Evolutionary conservation across 1,140 invertebrate genomes (phyloP), one percentile per base, ranked within the genome.

Genomic region (Ceratoteleas bidentatus): DNA sequence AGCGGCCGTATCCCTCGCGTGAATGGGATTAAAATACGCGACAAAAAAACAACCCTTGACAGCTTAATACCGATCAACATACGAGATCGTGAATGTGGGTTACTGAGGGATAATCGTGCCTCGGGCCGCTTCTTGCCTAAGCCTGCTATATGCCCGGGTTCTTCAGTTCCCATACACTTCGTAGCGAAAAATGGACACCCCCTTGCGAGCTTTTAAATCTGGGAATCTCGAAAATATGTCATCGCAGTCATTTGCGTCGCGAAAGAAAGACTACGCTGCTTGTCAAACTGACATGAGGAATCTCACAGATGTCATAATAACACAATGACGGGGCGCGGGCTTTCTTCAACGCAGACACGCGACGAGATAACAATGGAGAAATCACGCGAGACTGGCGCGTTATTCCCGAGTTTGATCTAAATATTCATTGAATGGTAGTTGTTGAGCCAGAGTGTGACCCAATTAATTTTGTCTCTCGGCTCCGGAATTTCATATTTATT

Each of bases 11-110:
- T 85, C 60, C 74, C 82, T 81, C 83, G 57, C 76, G 77, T 56
- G 81, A 86, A 87, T 85, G 72, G 87, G 82, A 88, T 87, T 88
- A 86, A 84, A 73, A 79, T n/a, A n/a, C 82, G 65, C 84, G 83
- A 83, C 85, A 69, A 84, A 76, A 87, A 88, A 89, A 85, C 85
- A 85, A 86, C 84, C 86, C 87, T 86, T 87, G 88, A 90, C 89
- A 85, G 83, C 87, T 88, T 90, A 89, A 90, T 90, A 70, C 85
- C 87, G 87, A 88, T 90, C 88, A 85, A 84, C 88, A 85, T 85
- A 84, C 86, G 16, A 65, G 10, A 9, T 16, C 40, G 11, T 50
- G 84, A 83, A 88, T 89, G 86, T 88, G 87, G 83, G 75, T 83
- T 69, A 74, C 65, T 50, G 76, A 54, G 76, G 56, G 72, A 72